Conservation (phyloP, 2,113 vertebrate genomes). For the Leiothrix lutea region DNA sequence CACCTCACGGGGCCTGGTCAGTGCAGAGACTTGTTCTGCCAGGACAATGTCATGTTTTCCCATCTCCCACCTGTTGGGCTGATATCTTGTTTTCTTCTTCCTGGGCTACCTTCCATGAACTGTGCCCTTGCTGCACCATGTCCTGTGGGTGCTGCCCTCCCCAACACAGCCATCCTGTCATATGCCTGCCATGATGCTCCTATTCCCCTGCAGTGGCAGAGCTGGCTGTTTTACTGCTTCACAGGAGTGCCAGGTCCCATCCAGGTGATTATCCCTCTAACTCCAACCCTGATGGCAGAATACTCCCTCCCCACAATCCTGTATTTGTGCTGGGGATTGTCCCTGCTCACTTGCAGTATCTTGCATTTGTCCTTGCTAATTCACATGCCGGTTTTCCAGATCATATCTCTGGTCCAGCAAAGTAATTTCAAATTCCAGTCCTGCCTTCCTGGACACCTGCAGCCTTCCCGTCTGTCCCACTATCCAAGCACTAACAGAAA, state of each 20-base stretch:
- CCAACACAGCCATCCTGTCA: rapidly evolving
- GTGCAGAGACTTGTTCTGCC: not conserved
- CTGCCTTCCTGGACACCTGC: conserved; percentile 19
- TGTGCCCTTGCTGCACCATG: not conserved
- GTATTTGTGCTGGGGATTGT: not conserved
- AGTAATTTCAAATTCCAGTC: not conserved
- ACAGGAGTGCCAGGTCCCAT: not conserved
- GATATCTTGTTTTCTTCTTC: not conserved
- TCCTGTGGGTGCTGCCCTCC: not conserved
- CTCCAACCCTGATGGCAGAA: not conserved
- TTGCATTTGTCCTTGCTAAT: not conserved
- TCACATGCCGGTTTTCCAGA: not conserved
- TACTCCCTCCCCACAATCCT: rapidly evolving
- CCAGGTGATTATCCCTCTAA: not conserved
- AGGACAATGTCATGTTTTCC: not conserved
- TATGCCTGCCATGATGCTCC: rapidly evolving
- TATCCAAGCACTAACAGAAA: not conserved
- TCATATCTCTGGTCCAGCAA: not conserved
- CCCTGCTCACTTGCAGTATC: rapidly evolving
- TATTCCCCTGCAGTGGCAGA: not conserved
- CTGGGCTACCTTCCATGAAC: not conserved
- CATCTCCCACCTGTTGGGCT: not conserved
- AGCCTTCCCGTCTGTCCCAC: not conserved
- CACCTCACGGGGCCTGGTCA: rapidly evolving
- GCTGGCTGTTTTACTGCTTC: not conserved